Evolutionary conservation across 2,113 vertebrate genomes (phyloP).

Genomic region (Myiozetetes cayanensis): DNA sequence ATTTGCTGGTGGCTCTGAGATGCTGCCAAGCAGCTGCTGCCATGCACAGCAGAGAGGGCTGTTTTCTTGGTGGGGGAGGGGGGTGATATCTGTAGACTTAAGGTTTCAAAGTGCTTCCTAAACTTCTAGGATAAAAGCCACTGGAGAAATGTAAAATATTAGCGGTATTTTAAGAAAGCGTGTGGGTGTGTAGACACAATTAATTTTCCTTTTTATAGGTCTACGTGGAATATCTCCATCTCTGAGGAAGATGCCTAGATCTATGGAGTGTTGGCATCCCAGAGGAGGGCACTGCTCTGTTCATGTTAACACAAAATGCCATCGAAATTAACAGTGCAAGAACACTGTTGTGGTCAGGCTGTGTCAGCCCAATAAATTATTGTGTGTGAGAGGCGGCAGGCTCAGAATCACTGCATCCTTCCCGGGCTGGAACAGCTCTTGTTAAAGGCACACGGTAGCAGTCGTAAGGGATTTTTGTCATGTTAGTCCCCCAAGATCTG

Average conservation of each 20-base stretch:
- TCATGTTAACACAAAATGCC: slow-evolving; percentile 24
- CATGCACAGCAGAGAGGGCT: neutral
- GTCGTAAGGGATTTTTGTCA: neutral
- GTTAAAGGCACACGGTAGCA: neutral
- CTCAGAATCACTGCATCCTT: neutral
- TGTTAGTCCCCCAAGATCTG: slow-evolving; percentile 35
- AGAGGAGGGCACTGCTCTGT: neutral
- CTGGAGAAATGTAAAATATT: slow-evolving; percentile 53
- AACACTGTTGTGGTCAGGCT: slow-evolving; percentile 10
- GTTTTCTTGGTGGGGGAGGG: neutral
- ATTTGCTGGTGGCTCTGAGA: neutral
- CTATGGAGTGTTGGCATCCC: neutral
- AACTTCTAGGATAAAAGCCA: slow-evolving; percentile 31
- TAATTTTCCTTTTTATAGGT: slow-evolving; percentile 58
- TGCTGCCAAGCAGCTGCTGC: neutral
- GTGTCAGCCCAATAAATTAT: neutral
- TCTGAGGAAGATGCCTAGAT: neutral
- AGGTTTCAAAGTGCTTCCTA: slow-evolving; percentile 24
- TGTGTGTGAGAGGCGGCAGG: neutral
- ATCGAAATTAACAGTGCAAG: slow-evolving; percentile 1
- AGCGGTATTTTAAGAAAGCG: slow-evolving; percentile 56
- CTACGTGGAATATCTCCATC: neutral
- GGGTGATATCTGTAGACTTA: neutral
- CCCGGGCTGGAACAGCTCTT: neutral
- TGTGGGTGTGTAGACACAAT: slow-evolving; percentile 65